phyloP scores from a whole-genome alignment of 2,113 vertebrate species.

The Hippoglossus stenolepis region DNA sequence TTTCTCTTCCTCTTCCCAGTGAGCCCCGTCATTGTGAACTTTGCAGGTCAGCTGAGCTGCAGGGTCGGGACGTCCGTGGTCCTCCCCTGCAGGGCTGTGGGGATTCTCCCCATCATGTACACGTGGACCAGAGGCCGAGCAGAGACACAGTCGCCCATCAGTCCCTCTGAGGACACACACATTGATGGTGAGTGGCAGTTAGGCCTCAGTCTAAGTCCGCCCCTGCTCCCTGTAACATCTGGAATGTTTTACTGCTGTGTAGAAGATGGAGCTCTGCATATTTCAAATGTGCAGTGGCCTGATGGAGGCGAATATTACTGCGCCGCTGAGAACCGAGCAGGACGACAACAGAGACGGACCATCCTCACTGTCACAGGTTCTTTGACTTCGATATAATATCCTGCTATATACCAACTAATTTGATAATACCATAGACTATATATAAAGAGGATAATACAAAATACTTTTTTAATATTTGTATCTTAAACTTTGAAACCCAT shows the following conservation, averaged over 20 bases:
- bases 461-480: no score
- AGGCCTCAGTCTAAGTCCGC: background rate
- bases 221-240: background rate
- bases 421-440: no score
- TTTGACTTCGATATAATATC: background rate
- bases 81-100: conserved; percentile 79
- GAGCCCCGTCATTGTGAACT: conserved; percentile 79
- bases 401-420: no score
- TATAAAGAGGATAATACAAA: no score
- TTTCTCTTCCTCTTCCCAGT: conserved; percentile 55
- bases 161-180: conserved; percentile 25
- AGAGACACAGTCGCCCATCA: conserved; percentile 26
- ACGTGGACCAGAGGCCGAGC: conserved; percentile 70
- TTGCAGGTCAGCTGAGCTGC: conserved; percentile 58
- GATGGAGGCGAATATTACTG: conserved; percentile 82
- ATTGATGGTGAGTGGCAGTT: conserved; percentile 65
- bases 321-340: conserved; percentile 78
- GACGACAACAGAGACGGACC: conserved; percentile 68
- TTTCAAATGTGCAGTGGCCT: conserved; percentile 67
- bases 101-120: conserved; percentile 79
- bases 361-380: conserved; percentile 70
- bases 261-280: conserved; percentile 75
- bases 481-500: background rate
- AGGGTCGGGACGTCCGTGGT: conserved; percentile 58
- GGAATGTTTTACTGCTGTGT: background rate